Percentiles rank a stretch among this genome's conserved stretches.
phyloP scores from a whole-genome alignment of 37 sponge, comb jelly and placozoan genomes.

The Axinella damicornis region DNA sequence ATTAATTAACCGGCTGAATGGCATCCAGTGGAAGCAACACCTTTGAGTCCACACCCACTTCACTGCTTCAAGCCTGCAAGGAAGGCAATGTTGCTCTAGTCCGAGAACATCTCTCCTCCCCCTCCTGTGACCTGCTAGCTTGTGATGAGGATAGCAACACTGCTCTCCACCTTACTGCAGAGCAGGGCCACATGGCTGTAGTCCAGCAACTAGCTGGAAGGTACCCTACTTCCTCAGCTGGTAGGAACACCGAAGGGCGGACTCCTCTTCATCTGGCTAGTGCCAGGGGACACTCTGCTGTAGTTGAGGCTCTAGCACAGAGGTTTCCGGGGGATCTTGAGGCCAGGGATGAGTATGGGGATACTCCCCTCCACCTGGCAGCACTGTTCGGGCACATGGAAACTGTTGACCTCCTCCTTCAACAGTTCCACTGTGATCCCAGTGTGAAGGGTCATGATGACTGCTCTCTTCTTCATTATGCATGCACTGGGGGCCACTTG shows the following conservation, averaged over 20 bases:
- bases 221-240: background rate
- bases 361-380: background rate
- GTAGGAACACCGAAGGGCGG: background rate
- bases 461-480: background rate
- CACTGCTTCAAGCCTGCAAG: background rate
- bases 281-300: background rate
- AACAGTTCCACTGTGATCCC: background rate
- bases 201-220: background rate
- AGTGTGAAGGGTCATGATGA: background rate
- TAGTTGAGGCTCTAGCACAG: background rate
- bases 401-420: background rate
- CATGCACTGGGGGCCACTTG: background rate
- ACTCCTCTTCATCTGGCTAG: background rate
- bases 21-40: no score
- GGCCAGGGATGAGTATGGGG: background rate
- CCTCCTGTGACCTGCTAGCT: slow-evolving; percentile 3
- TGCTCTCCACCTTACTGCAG: background rate
- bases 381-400: background rate
- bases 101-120: background rate
- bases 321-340: background rate
- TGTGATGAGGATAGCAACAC: background rate
- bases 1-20: no score
- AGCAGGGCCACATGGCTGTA: background rate
- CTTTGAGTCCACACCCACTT: background rate
- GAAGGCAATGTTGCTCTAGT: background rate